Percentiles rank a stretch among this genome's conserved stretches.
These are phyloP conservation scores for Triplophysa siluroides DNA, from an alignment of 2,113 vertebrate species.

Conservation along the genomic window DNA sequence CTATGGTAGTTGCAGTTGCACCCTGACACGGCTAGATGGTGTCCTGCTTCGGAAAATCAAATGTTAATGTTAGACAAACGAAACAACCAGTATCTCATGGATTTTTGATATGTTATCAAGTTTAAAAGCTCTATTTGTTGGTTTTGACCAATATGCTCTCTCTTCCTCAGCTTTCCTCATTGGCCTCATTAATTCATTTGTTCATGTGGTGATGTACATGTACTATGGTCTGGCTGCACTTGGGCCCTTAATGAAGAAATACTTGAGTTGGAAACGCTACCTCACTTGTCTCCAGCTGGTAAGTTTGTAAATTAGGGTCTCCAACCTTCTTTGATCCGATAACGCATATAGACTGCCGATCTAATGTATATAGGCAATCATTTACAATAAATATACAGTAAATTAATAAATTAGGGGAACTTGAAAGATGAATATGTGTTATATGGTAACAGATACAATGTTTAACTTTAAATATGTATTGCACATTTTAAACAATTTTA, in stretches of 20 bases:
- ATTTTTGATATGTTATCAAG: neutral
- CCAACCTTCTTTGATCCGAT: too few species aligned
- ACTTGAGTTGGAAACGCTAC: constrained; percentile 79
- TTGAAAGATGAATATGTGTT: too few species aligned
- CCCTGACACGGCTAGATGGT: constrained; percentile 27
- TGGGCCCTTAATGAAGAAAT: constrained; percentile 68
- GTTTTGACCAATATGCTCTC: neutral
- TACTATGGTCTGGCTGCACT: constrained; percentile 75
- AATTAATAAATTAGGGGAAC: too few species aligned
- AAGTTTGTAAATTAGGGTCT: constrained; percentile 41
- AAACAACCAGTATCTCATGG: neutral
- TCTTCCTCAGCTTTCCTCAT: constrained; percentile 71
- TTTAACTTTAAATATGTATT: too few species aligned
- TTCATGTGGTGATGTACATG: constrained; percentile 74
- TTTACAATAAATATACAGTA: too few species aligned
- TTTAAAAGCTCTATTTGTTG: neutral
- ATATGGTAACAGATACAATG: too few species aligned
- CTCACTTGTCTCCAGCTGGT: constrained; percentile 80
- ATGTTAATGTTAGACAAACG: neutral
- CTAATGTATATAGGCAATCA: too few species aligned
- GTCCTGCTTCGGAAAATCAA: neutral
- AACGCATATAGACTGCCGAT: too few species aligned
- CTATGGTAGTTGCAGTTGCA: constrained; percentile 11
- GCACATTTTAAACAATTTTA: too few species aligned
- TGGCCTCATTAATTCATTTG: constrained; percentile 76